A percentile compares a stretch with the other conserved stretches of the same genome.
Evolutionary conservation across 2,888 invertebrate species (phyloP).

Genomic region (Steinernema hermaphroditum): DNA sequence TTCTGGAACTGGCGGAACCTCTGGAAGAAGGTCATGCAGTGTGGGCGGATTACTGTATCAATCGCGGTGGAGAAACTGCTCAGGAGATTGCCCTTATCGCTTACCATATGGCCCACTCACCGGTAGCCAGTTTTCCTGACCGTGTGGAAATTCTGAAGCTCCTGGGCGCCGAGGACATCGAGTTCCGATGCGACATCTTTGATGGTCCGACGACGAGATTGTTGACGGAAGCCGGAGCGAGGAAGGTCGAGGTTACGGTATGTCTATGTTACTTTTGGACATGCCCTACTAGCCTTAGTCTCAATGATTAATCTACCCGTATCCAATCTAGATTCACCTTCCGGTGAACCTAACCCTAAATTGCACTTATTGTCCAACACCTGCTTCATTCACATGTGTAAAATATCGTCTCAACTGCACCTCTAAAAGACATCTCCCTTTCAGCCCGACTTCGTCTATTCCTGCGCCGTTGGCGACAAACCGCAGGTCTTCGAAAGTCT

Average conservation of each 20-base stretch:
- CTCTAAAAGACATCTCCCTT: too few species aligned
- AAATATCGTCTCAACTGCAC: too few species aligned
- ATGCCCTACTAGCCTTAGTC: too few species aligned
- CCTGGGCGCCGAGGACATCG: conserved; percentile 45
- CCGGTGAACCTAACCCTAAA: too few species aligned
- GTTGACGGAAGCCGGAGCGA: conserved; percentile 46
- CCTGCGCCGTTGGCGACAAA: conserved; percentile 40
- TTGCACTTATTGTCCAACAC: too few species aligned
- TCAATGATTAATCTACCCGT: too few species aligned
- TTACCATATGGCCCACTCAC: conserved; percentile 52
- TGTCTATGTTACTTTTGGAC: not conserved
- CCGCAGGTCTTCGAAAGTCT: not conserved
- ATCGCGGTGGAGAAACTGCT: conserved; percentile 45
- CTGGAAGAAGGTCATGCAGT: conserved; percentile 43
- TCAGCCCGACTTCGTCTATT: conserved; percentile 51
- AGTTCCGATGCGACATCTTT: conserved; percentile 47
- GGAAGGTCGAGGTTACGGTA: conserved; percentile 31
- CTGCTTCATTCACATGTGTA: too few species aligned
- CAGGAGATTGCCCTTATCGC: conserved; percentile 54
- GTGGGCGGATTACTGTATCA: conserved; percentile 48
- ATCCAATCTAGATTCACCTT: too few species aligned
- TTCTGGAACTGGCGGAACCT: conserved; percentile 40
- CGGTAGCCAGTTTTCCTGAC: conserved; percentile 29
- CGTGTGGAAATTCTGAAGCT: conserved; percentile 39
- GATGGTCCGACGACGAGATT: conserved; percentile 48